These are phyloP conservation scores for Nephila pilipes DNA, from an alignment of 1,140 invertebrate genomes.

Conservation along the genomic window DNA sequence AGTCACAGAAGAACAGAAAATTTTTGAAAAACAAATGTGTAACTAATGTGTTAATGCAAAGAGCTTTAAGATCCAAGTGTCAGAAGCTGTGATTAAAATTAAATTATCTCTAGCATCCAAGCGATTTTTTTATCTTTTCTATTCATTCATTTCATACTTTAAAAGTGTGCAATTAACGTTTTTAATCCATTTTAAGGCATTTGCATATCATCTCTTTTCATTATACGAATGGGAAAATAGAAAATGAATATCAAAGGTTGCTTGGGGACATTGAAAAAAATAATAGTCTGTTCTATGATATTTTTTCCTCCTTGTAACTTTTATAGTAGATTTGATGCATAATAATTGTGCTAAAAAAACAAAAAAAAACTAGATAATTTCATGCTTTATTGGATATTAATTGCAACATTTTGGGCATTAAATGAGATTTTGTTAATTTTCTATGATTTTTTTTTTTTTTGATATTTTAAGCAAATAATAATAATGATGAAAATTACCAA, in stretches of 20 bases:
- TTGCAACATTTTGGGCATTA: no score
- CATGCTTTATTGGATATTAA: no score
- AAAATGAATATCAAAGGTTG: not conserved
- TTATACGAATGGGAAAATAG: not conserved
- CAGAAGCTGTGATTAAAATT: conserved; percentile 51
- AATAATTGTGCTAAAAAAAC: no score
- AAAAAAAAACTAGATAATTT: no score
- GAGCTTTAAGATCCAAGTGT: conserved; percentile 27
- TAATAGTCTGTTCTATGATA: no score
- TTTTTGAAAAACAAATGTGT: not conserved
- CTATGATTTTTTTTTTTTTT: no score
- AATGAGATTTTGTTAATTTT: no score
- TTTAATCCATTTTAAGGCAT: conserved; percentile 15
- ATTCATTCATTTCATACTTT: conserved; percentile 23
- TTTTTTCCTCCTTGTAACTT: no score
- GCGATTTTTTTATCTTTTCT: not conserved
- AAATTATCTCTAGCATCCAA: conserved; percentile 37
- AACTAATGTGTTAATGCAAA: not conserved
- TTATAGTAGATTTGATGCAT: no score
- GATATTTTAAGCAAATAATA: no score
- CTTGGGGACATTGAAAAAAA: not conserved
- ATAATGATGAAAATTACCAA: no score
- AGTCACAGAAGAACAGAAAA: not conserved
- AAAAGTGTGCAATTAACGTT: conserved; percentile 52
- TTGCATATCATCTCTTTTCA: conserved; percentile 18